phyloP scores from a whole-genome alignment of 1,140 invertebrate species.

The Brachionus calyciflorus region DNA sequence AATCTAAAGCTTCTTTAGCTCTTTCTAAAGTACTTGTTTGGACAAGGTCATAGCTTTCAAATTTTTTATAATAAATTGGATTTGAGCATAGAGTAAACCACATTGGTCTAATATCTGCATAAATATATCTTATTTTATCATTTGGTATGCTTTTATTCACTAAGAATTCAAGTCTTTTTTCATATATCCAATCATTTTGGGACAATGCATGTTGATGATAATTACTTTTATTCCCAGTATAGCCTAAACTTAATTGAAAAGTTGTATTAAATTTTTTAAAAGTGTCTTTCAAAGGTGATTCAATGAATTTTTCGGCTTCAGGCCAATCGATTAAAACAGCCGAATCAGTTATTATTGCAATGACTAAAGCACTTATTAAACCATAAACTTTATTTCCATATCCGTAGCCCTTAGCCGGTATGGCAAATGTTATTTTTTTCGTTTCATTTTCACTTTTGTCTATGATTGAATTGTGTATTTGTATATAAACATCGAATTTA shows the following conservation, averaged over 20 bases:
- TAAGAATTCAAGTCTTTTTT: neutral
- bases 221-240: neutral
- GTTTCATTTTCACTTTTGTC: no score
- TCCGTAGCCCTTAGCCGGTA: neutral
- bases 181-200: no score
- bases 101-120: neutral
- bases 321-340: neutral
- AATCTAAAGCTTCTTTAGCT: neutral
- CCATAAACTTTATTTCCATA: neutral
- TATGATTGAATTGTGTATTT: no score
- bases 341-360: neutral
- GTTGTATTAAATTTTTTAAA: neutral
- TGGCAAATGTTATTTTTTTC: no score
- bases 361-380: neutral
- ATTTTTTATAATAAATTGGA: neutral
- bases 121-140: neutral
- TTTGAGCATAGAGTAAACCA: neutral
- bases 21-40: neutral
- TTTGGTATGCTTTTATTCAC: neutral
- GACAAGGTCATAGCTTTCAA: neutral
- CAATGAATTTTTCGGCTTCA: neutral
- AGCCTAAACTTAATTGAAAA: neutral
- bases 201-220: neutral
- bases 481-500: no score
- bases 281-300: neutral